Conservation (phyloP, 2,888 invertebrate genomes). For the Mechanitis mazaeus region DNA sequence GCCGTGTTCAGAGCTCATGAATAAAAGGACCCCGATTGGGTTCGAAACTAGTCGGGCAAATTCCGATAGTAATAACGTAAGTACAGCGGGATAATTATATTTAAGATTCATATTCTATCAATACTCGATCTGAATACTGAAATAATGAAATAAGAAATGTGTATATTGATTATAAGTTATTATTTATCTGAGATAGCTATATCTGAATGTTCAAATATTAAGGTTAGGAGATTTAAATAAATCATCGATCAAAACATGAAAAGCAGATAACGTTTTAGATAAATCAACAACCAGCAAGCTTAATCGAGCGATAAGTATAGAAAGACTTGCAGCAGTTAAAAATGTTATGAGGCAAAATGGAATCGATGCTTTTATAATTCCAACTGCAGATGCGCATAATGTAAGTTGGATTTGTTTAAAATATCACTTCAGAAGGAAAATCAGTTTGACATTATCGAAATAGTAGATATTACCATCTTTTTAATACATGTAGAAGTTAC, state of each 20-base stretch:
- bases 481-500: neutral
- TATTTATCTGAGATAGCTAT: neutral
- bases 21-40: no score
- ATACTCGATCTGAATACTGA: neutral
- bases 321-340: slow-evolving; percentile 44
- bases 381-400: slow-evolving; percentile 90
- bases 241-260: no score
- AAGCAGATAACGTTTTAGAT: slow-evolving; percentile 30
- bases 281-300: slow-evolving; percentile 26
- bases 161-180: neutral
- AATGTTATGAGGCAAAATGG: slow-evolving; percentile 37
- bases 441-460: no score
- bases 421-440: neutral
- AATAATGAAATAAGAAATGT: neutral
- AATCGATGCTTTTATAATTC: slow-evolving; percentile 88
- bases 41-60: no score
- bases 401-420: slow-evolving; percentile 50
- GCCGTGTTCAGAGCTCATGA: no score
- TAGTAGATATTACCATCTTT: neutral
- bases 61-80: no score
- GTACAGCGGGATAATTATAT: no score
- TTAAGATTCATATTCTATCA: no score
- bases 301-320: slow-evolving; percentile 35
- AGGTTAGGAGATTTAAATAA: no score
- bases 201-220: no score